Percentiles rank a stretch among this genome's conserved stretches.
These are phyloP conservation scores for Bellardia pandia DNA, from an alignment of 2,888 invertebrate genomes.

Conservation along the genomic window DNA sequence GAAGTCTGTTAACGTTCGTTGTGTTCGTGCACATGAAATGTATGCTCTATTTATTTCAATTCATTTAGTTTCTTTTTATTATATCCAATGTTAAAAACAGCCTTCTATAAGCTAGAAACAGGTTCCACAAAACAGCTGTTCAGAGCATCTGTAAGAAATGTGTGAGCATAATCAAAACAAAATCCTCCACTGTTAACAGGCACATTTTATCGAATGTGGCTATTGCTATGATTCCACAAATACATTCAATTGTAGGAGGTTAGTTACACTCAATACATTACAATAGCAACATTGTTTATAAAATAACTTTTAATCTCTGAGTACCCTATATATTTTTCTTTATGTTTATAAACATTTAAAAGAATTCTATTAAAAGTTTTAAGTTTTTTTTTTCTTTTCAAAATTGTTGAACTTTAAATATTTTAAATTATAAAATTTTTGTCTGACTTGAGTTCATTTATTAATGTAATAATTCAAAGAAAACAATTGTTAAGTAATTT, in stretches of 20 bases:
- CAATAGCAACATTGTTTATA: not conserved
- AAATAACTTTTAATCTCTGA: no score
- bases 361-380: no score
- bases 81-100: not conserved
- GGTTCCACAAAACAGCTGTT: conserved; percentile 6
- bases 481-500: no score
- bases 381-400: no score
- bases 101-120: not conserved
- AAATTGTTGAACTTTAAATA: no score
- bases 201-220: not conserved
- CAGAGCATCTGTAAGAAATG: not conserved
- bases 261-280: not conserved
- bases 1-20: conserved; percentile 16
- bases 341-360: no score
- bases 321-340: no score
- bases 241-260: not conserved
- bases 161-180: not conserved
- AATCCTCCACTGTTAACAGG: not conserved
- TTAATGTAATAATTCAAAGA: no score
- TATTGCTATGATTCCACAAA: conserved; percentile 19
- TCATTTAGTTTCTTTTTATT: not conserved
- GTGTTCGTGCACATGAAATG: not conserved
- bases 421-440: no score
- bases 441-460: no score
- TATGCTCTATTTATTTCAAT: not conserved